Percentiles rank a stretch among this genome's conserved stretches.
Conservation (phyloP, 2,888 invertebrate genomes). For the Apamea monoglypha region DNA sequence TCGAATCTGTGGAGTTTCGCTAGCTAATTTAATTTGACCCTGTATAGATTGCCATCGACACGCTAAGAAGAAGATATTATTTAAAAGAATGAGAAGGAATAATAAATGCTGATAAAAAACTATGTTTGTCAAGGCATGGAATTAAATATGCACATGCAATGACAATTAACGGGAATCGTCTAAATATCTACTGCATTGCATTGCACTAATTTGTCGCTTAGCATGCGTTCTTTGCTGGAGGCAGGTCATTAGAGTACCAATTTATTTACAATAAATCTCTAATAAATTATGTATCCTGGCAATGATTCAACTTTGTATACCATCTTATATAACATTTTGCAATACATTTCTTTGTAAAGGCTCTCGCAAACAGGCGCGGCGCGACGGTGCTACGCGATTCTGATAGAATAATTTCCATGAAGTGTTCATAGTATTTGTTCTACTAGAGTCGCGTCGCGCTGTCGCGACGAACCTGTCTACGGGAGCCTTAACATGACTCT, state of each 20-base stretch:
- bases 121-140: neutral
- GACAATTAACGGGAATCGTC: neutral
- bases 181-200: neutral
- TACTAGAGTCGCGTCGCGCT: neutral
- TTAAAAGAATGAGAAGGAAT: neutral
- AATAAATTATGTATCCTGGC: conserved; percentile 55
- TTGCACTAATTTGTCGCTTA: neutral
- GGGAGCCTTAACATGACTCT: neutral
- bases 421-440: neutral
- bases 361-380: neutral
- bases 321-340: conserved; percentile 24
- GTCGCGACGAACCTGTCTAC: neutral
- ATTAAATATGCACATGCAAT: neutral
- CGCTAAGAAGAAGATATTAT: neutral
- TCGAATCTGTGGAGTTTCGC: neutral
- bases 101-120: neutral
- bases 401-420: neutral
- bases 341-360: conserved; percentile 23
- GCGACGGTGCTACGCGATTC: neutral
- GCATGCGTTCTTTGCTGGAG: conserved; percentile 12
- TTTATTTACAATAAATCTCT: conserved; percentile 50
- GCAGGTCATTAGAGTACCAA: conserved; percentile 10
- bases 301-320: conserved; percentile 33
- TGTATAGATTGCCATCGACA: neutral
- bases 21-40: neutral